These are phyloP conservation scores for Cynopterus brachyotis DNA, from an alignment of 2,113 vertebrate genomes.

Conservation along the genomic window DNA sequence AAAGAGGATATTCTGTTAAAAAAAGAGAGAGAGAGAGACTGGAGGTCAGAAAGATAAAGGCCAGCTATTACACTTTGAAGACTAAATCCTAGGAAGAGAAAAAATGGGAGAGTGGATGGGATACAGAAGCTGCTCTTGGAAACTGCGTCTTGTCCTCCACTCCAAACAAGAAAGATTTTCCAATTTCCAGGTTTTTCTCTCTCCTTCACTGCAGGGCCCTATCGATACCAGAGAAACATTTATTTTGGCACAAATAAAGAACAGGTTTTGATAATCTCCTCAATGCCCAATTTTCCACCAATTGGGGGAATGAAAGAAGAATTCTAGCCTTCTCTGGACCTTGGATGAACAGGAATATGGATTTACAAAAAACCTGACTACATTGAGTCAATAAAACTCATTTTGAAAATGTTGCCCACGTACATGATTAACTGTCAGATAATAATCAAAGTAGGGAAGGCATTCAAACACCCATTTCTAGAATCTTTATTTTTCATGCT, in stretches of 20 bases:
- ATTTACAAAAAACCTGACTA: slow-evolving; percentile 57
- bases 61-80: slow-evolving; percentile 3
- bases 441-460: slow-evolving; percentile 13
- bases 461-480: neutral
- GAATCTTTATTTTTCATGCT: slow-evolving; percentile 46
- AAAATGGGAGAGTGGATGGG: neutral
- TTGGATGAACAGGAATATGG: slow-evolving; percentile 46
- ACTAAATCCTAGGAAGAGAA: neutral
- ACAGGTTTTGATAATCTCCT: slow-evolving; percentile 61
- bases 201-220: slow-evolving; percentile 40
- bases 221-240: slow-evolving; percentile 46
- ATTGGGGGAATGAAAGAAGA: slow-evolving; percentile 14
- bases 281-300: slow-evolving; percentile 48
- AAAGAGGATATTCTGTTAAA: neutral
- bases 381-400: slow-evolving; percentile 21
- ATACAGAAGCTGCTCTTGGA: neutral
- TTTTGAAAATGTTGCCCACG: slow-evolving; percentile 26
- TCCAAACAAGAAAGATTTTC: slow-evolving; percentile 5
- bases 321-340: slow-evolving; percentile 9
- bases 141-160: neutral
- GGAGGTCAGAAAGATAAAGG: neutral
- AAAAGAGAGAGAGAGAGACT: neutral
- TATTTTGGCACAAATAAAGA: slow-evolving; percentile 67
- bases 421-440: slow-evolving; percentile 2
- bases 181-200: slow-evolving; percentile 53